Base-by-base conservation (phyloP, 2,797 vertebrate species). In the Spondyliosoma cantharus region DNA sequence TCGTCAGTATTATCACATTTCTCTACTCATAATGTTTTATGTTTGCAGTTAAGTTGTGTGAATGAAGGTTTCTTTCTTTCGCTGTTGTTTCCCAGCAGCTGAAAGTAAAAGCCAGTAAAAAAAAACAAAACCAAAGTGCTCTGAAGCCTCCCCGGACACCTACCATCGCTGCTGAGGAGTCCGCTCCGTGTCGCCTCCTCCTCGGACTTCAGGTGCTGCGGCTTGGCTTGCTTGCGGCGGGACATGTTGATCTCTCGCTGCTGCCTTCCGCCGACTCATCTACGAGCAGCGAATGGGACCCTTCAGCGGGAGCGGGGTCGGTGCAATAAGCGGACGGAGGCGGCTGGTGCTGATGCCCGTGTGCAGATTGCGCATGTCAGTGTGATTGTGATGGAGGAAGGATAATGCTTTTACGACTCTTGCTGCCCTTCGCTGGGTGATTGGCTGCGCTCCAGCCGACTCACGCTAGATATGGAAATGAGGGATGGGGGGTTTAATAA, bases 161-260 rank as follows among this genome's bases (percentile, higher is more conserved):
- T 96, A 98, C 97, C 97, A 86, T 95, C 88, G 73, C 91, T 90
- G 22, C 94, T 84, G 91, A 92, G 90, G 87, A 90, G 88, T 90
- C 95, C 94, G 79, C 70, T 91, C 77, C 81, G 94, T 27, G 92
- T 90, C 82, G 93, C 94, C 78, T 96, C 96, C 87, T 96, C 96
- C 76, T 97, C 97, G 74, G 97, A 95, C 90, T 91, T 94, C 92
- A 98, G 97, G 87, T 97, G 98, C 95, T 98, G 97, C 76, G 98
- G 98, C 88, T 97, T 97, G 90, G 97, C 96, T 95, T 99, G 98
- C 94, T 99, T 99, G 93, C 98, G 96, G 86, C 98, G 97, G 95
- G 98, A 99, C 98, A 99, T 99, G 95, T 95, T 96, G 96, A 92
- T 87, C 71, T 25, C 58, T 93, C 89, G 92, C 92, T 94, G 92